A percentile compares a stretch with the other conserved stretches of the same genome.
These are phyloP conservation scores for Calidris pygmaea DNA, from an alignment of 2,113 vertebrate species.

Conservation along the genomic window DNA sequence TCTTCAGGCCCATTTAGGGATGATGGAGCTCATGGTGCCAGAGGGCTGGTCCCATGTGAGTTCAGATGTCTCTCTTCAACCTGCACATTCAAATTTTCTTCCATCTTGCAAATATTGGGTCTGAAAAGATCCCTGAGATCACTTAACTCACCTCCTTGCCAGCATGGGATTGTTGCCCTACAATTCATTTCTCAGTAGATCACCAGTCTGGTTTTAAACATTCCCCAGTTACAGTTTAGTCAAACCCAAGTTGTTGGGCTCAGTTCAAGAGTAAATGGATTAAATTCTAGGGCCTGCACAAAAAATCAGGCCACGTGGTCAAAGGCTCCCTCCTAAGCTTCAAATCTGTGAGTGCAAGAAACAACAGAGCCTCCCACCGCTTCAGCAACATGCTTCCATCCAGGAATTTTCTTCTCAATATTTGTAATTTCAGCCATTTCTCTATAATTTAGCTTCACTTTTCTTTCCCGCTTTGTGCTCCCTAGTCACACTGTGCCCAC, in stretches of 20 bases:
- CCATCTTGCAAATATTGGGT: background rate
- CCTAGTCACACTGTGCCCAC: background rate
- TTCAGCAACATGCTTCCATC: background rate
- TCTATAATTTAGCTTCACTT: background rate
- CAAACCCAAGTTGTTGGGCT: background rate
- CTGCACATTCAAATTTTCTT: background rate
- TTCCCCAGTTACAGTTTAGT: background rate
- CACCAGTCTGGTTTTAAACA: background rate
- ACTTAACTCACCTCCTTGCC: background rate
- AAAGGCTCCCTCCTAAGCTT: background rate
- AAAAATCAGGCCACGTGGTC: rapidly evolving
- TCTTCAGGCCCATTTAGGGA: background rate
- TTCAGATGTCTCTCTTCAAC: background rate
- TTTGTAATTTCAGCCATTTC: background rate
- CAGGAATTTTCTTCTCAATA: background rate
- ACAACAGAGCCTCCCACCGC: background rate
- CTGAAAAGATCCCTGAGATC: background rate
- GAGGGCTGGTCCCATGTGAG: background rate
- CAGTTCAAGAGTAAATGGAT: background rate
- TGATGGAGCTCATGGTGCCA: background rate
- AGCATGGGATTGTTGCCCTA: background rate
- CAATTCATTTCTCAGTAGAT: background rate
- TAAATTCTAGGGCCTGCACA: background rate
- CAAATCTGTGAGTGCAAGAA: background rate
- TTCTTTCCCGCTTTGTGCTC: background rate